phyloP scores from a whole-genome alignment of 2,888 invertebrate genomes.

The Julus scandinavius region DNA sequence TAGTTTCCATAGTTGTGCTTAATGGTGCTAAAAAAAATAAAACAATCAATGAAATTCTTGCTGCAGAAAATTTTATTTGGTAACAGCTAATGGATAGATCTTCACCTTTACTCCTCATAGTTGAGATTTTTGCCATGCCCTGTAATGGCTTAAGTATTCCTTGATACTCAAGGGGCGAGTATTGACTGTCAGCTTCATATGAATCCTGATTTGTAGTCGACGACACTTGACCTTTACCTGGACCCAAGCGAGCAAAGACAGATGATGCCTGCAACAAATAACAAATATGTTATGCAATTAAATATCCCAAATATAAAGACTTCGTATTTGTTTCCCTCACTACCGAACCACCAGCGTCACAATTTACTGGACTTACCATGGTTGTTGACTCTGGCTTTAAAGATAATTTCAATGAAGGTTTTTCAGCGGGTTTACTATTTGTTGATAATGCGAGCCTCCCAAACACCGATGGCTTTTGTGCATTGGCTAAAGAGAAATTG shows the following conservation, averaged over 20 bases:
- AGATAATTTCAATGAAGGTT: background rate
- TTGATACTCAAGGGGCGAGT: slow-evolving; percentile 13
- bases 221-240: slow-evolving; percentile 25
- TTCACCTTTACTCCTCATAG: background rate
- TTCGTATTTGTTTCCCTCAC: no score
- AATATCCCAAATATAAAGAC: background rate
- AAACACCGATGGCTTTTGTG: slow-evolving; percentile 44
- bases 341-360: background rate
- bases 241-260: slow-evolving; percentile 55
- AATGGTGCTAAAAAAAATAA: background rate
- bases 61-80: background rate
- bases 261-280: slow-evolving; percentile 3
- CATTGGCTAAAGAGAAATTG: background rate
- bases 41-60: background rate
- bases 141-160: background rate
- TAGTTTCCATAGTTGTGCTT: background rate
- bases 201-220: background rate
- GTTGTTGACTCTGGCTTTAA: background rate
- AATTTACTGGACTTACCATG: background rate
- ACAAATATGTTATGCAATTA: background rate
- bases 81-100: background rate
- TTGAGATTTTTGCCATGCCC: background rate
- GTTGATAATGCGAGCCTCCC: background rate
- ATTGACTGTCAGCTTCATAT: background rate
- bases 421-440: background rate